These are phyloP conservation scores for Galaxea fascicularis DNA, from an alignment of 92 coral and sea anemone species.

Conservation along the genomic window DNA sequence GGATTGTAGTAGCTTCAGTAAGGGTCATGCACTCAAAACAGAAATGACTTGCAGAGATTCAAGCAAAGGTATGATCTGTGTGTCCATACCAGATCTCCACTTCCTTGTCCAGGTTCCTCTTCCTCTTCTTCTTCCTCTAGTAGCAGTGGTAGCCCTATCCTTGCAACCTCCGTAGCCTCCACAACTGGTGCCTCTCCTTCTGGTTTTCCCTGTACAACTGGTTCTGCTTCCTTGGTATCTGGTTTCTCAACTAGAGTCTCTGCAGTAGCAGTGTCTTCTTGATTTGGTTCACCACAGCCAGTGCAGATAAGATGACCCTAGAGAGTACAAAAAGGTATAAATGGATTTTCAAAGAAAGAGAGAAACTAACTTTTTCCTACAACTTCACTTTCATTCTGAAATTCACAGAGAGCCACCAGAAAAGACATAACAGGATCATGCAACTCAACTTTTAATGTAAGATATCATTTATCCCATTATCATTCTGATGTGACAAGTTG, in stretches of 20 bases:
- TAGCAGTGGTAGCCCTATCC: conserved; percentile 44
- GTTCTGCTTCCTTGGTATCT: neutral
- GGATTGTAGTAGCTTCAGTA: too few relatives aligned
- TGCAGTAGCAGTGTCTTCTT: neutral
- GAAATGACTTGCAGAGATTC: neutral
- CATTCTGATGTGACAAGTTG: neutral
- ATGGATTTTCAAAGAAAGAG: neutral
- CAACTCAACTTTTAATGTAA: too few relatives aligned
- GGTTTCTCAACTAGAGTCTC: conserved; percentile 4
- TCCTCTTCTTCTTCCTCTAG: conserved; percentile 43
- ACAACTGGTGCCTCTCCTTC: neutral
- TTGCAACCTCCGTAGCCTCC: conserved; percentile 31
- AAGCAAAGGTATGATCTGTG: neutral
- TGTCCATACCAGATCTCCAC: conserved; percentile 33
- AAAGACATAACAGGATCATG: too few relatives aligned
- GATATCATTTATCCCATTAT: too few relatives aligned
- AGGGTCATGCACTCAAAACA: too few relatives aligned
- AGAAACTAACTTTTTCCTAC: neutral
- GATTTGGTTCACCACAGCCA: conserved; percentile 51
- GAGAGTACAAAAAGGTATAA: neutral
- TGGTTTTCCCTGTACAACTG: neutral
- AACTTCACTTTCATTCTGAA: too few relatives aligned
- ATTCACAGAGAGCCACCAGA: too few relatives aligned
- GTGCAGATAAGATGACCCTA: conserved; percentile 76
- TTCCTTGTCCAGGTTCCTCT: conserved; percentile 13